Evolutionary conservation across 1,140 invertebrate species (phyloP), one percentile per base, ranked within the genome.

Genomic region (Drosophila nigromelanica): DNA sequence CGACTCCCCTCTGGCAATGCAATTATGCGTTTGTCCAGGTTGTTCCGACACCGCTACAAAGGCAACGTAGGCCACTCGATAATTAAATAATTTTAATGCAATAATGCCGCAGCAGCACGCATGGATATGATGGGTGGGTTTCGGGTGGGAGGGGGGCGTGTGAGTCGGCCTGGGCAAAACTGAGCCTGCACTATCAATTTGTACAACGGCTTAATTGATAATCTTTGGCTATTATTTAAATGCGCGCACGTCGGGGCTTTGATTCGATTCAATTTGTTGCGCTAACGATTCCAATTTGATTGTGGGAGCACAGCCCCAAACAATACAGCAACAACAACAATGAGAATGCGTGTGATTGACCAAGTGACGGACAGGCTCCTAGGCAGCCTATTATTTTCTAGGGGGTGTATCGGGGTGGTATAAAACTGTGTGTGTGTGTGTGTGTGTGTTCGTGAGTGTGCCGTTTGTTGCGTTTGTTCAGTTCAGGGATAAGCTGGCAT

Each of bases 201-300:
- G 81, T 71, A 73, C 81, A 78, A 72, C 50, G 76, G 78, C 78
- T 86, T 86, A 86, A 86, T 86, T 86, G 82, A 87, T 87, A 86
- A 86, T 86, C 82, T 87, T 86, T 87, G 81, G 77, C 81, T 87
- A 86, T 86, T 87, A 87, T 86, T 86, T 87, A 86, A 87, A 87
- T 76, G 71, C 67, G 61, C 78, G 55, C 59, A 74, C 30, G 48
- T 73, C 67, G 75, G 58, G 75, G 55, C 73, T 54, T 74, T 74
- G 69, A 80, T 80, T 80, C 74, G 64, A 78, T 87, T 87, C 81
- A 85, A 86, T 85, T 85, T 80, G 81, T 78, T 78, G 69, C 58
- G 66, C 69, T 71, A 80, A 73, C 80, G 73, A 83, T 79, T 83
- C 66, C 52, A 62, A 77, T 80, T 80, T 76, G 67, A 69, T 78